These are phyloP conservation scores for Rhagium mordax DNA, from an alignment of 2,888 invertebrate genomes.

Conservation along the genomic window DNA sequence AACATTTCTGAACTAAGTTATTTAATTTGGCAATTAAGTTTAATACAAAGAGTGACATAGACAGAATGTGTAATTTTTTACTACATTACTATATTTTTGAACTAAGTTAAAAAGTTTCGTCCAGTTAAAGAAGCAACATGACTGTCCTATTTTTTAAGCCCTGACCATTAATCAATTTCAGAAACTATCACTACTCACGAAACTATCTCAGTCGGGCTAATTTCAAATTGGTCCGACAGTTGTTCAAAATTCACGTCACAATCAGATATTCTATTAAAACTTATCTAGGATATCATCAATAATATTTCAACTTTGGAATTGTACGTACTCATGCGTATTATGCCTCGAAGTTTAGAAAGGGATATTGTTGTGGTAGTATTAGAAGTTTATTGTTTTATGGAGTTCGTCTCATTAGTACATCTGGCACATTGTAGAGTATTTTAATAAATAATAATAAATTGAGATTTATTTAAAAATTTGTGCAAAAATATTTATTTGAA, in stretches of 20 bases:
- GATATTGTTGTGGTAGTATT: background rate
- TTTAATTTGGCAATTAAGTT: no score
- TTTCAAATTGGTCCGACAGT: background rate
- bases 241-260: constrained; percentile 11
- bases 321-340: background rate
- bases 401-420: background rate
- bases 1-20: no score
- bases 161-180: no score
- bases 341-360: background rate
- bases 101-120: no score
- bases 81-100: no score
- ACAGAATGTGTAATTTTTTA: no score
- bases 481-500: no score
- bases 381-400: background rate
- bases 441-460: no score
- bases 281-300: background rate
- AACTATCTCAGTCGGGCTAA: background rate
- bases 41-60: no score
- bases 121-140: no score
- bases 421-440: background rate
- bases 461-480: no score
- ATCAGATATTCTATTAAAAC: background rate
- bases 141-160: no score
- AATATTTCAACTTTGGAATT: background rate
- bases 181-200: background rate